phyloP scores from a whole-genome alignment of 2,113 vertebrate genomes.

The Himantopus leucocephalus region DNA sequence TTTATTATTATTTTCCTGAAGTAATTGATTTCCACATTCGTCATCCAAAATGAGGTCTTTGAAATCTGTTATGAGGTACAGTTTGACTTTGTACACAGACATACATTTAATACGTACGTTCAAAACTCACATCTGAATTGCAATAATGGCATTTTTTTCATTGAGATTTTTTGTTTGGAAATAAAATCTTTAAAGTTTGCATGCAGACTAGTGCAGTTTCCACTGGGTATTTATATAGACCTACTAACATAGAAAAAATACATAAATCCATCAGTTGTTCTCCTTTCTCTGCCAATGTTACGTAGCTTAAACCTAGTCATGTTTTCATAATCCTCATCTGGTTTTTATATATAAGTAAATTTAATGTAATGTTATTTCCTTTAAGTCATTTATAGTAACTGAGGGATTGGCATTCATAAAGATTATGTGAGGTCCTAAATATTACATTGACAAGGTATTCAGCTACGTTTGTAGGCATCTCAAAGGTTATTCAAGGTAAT shows the following conservation, averaged over 20 bases:
- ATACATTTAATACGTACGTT: background rate
- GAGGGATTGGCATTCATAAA: background rate
- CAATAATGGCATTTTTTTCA: background rate
- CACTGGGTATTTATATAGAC: background rate
- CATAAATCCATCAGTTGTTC: background rate
- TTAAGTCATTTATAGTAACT: background rate
- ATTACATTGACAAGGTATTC: background rate
- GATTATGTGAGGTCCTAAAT: background rate
- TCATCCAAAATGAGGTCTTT: background rate
- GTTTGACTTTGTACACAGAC: background rate
- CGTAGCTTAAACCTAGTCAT: background rate
- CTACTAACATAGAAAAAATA: background rate
- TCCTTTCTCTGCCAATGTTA: background rate
- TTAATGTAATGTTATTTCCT: background rate
- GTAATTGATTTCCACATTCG: background rate
- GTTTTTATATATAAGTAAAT: background rate
- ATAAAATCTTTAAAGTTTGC: background rate
- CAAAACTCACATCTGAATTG: background rate
- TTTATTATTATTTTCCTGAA: background rate
- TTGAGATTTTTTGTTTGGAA: background rate
- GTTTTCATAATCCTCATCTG: background rate
- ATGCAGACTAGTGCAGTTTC: background rate
- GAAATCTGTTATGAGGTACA: background rate
- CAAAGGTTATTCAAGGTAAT: background rate
- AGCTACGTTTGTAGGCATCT: background rate